These are phyloP conservation scores for Florisuga fusca DNA, from an alignment of 2,797 vertebrate species.

Conservation along the genomic window DNA sequence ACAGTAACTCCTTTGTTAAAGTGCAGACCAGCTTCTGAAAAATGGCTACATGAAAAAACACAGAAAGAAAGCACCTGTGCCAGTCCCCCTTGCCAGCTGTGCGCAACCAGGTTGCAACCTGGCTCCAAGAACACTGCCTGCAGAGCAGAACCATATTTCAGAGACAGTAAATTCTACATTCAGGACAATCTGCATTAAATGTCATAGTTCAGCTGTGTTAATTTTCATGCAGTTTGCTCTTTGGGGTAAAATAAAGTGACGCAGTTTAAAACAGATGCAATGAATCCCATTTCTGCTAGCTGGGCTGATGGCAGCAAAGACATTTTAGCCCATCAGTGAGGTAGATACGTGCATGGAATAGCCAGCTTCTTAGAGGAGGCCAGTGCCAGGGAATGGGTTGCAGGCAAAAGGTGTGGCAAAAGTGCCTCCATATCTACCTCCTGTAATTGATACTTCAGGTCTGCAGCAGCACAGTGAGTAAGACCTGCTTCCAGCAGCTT, in stretches of 20 bases:
- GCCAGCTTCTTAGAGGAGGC: not conserved
- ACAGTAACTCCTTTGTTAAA: not conserved
- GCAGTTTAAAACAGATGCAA: not conserved
- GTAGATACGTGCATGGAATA: accelerated
- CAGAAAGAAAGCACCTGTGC: accelerated
- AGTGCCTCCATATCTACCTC: not conserved
- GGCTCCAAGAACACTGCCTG: accelerated
- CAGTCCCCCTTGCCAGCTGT: accelerated
- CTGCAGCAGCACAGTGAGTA: not conserved
- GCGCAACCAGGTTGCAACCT: accelerated
- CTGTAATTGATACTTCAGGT: not conserved
- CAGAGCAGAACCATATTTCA: not conserved
- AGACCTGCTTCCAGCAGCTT: not conserved
- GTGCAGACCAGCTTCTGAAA: not conserved
- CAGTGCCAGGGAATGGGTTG: not conserved
- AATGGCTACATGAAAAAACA: not conserved
- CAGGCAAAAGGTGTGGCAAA: not conserved
- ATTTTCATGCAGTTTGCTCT: not conserved
- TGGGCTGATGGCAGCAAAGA: not conserved
- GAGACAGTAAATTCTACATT: not conserved
- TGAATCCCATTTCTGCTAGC: not conserved
- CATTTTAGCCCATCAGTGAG: accelerated
- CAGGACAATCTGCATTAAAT: not conserved
- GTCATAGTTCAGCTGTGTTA: not conserved
- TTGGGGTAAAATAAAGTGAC: not conserved